Conservation (phyloP, 2,113 vertebrate genomes). For the Leuciscus idus region DNA sequence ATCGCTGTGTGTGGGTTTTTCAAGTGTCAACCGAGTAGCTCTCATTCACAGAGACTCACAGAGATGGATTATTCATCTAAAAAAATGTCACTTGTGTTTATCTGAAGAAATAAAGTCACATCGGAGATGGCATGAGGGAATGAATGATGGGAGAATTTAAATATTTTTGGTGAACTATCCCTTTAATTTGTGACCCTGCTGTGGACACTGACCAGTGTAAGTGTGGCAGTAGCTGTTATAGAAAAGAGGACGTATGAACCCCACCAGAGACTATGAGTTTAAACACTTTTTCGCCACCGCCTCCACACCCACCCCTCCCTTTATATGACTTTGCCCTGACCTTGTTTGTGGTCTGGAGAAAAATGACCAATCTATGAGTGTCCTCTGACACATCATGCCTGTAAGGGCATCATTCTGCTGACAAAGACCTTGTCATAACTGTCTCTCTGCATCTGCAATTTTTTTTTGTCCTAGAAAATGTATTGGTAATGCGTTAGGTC, state of each 20-base stretch:
- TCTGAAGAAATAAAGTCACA: too few species aligned
- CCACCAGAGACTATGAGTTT: background rate
- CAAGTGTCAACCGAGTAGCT: too few species aligned
- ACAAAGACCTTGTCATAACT: conserved; percentile 37
- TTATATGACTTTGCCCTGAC: conserved; percentile 58
- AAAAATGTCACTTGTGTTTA: too few species aligned
- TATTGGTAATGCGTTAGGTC: background rate
- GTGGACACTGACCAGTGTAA: background rate
- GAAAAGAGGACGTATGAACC: background rate
- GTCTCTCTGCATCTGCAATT: conserved; percentile 11
- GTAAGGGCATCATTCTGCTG: conserved; percentile 37
- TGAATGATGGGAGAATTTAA: too few species aligned
- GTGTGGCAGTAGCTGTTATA: background rate
- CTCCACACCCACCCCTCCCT: conserved; percentile 45
- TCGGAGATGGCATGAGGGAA: too few species aligned
- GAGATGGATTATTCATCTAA: too few species aligned
- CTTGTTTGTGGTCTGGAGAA: conserved; percentile 32
- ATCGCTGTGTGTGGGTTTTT: too few species aligned
- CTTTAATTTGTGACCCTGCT: background rate
- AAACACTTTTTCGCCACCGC: background rate
- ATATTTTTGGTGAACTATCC: too few species aligned
- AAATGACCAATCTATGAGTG: conserved; percentile 30
- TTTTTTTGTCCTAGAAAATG: background rate
- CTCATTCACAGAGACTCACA: too few species aligned
- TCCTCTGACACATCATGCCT: conserved; percentile 62